A percentile compares a stretch with the other conserved stretches of the same genome.
Evolutionary conservation across 2,797 vertebrate genomes (phyloP).

Genomic region (Clarias platycephalus): DNA sequence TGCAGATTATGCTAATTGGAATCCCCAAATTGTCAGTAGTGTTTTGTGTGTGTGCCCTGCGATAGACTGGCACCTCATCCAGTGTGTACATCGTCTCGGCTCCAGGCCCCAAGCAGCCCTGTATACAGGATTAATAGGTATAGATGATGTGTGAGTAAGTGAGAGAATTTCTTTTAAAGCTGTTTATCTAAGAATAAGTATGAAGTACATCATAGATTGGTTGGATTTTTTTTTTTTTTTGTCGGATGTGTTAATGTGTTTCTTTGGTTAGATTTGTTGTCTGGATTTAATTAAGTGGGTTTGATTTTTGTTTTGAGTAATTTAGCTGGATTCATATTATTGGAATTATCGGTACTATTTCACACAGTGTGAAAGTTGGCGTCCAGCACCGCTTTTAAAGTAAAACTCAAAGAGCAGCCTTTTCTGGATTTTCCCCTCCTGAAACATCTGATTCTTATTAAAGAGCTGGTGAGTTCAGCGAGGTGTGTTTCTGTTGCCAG

Average conservation of each 20-base stretch:
- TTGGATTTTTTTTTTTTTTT: background rate
- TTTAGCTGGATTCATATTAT: no score
- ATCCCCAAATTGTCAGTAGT: no score
- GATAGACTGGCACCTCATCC: no score
- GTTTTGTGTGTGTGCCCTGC: no score
- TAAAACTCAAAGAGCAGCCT: background rate
- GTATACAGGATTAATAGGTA: no score
- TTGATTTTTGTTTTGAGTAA: background rate
- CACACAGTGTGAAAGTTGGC: no score
- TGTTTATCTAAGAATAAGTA: background rate
- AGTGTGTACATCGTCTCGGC: no score
- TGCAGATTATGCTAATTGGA: no score
- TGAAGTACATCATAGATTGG: background rate
- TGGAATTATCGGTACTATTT: no score
- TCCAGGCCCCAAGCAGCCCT: no score
- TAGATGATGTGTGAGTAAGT: no score
- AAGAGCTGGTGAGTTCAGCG: slow-evolving; percentile 3
- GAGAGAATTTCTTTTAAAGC: background rate
- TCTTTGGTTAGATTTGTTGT: background rate
- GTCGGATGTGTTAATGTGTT: background rate
- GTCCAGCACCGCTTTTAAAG: no score
- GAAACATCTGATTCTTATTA: slow-evolving; percentile 26
- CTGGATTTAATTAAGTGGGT: background rate
- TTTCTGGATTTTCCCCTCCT: background rate
- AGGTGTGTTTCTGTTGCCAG: slow-evolving; percentile 17